These are phyloP conservation scores for Ammodytes marinus DNA, from an alignment of 2,113 vertebrate genomes.

Conservation along the genomic window DNA sequence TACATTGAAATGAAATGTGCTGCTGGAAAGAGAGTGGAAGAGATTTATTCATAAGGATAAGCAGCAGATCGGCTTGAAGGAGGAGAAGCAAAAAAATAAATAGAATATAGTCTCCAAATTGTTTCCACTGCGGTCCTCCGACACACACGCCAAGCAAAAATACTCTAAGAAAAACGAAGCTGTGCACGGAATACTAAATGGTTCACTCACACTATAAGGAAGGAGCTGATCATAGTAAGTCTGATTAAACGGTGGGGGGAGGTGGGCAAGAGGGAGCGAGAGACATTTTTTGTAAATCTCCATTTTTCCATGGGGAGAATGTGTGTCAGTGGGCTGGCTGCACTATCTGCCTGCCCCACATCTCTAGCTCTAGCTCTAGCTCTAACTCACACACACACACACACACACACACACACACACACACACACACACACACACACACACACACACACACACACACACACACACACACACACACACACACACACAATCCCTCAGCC, in stretches of 20 bases:
- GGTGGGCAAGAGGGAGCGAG: constrained; percentile 18
- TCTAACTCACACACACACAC: too few relatives aligned
- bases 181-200: constrained; percentile 44
- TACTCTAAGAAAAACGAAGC: constrained; percentile 31
- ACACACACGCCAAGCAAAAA: constrained; percentile 5
- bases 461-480: too few relatives aligned
- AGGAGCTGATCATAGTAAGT: constrained; percentile 59
- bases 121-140: constrained; percentile 18
- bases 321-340: constrained; percentile 81
- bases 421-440: too few relatives aligned
- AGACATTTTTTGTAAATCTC: constrained; percentile 56
- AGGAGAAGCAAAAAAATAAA: neutral
- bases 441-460: too few relatives aligned
- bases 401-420: too few relatives aligned
- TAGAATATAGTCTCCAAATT: constrained; percentile 1
- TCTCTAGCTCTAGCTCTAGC: constrained; percentile 43
- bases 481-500: constrained; percentile 26
- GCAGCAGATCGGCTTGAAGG: neutral
- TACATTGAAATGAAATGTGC: constrained; percentile 47
- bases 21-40: neutral
- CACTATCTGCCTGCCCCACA: constrained; percentile 63
- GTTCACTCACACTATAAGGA: constrained; percentile 41
- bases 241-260: constrained; percentile 73
- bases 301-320: constrained; percentile 73
- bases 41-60: constrained; percentile 37